Conservation (phyloP, 2,888 invertebrate species). For the Pristionchus maxplancki region DNA sequence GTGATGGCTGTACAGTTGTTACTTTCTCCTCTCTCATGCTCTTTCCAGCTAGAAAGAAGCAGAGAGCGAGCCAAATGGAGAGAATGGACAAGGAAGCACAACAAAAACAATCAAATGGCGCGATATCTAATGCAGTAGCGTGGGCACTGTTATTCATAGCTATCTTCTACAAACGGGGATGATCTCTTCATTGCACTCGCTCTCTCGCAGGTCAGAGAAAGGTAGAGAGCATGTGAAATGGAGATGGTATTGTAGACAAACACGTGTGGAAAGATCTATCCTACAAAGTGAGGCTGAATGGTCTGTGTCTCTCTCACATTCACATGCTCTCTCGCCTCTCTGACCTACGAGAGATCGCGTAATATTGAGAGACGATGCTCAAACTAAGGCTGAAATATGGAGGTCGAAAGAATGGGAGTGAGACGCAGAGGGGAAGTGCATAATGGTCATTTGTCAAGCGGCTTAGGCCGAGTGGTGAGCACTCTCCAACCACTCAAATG, state of each 20-base stretch:
- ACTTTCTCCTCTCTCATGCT: not conserved
- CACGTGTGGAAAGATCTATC: too few relatives aligned
- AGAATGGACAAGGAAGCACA: not conserved
- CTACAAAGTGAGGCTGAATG: too few relatives aligned
- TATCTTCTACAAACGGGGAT: not conserved
- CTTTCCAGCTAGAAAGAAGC: not conserved
- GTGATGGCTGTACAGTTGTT: not conserved
- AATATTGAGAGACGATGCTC: too few relatives aligned
- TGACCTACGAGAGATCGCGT: too few relatives aligned
- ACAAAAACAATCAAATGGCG: not conserved
- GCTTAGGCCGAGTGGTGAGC: constrained; percentile 5
- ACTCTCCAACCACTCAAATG: not conserved
- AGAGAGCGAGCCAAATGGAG: not conserved
- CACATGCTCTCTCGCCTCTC: too few relatives aligned
- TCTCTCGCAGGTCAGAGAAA: not conserved
- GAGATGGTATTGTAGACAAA: too few relatives aligned
- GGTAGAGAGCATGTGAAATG: not conserved
- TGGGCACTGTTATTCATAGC: not conserved
- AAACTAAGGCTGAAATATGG: too few relatives aligned
- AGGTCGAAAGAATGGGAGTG: not conserved
- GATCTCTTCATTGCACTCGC: not conserved
- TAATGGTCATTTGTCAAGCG: constrained; percentile 46
- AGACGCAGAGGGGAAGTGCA: not conserved
- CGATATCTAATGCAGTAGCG: not conserved
- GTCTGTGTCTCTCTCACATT: too few relatives aligned